Conservation (phyloP, 2,113 vertebrate genomes). For the Zosterops japonicus region DNA sequence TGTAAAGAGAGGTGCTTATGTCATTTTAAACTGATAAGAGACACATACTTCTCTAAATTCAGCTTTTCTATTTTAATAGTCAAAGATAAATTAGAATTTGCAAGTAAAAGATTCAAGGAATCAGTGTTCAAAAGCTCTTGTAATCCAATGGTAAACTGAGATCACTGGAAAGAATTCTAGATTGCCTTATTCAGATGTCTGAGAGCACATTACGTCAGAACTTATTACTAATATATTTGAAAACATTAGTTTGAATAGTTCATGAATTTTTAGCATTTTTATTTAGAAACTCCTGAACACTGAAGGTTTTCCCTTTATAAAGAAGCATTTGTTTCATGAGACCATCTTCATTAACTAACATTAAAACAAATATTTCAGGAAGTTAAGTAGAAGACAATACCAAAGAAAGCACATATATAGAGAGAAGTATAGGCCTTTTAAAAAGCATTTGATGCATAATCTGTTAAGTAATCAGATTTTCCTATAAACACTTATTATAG, state of each 20-base stretch:
- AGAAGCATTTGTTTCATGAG: not conserved
- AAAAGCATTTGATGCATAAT: not conserved
- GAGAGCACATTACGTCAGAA: not conserved
- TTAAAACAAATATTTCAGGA: not conserved
- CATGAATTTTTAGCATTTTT: not conserved
- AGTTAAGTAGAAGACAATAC: not conserved
- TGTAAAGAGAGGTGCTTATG: slow-evolving; percentile 49
- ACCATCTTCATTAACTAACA: not conserved
- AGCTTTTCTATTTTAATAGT: slow-evolving; percentile 34
- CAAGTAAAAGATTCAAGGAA: slow-evolving; percentile 11
- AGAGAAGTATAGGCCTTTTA: not conserved
- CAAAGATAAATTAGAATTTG: slow-evolving; percentile 25
- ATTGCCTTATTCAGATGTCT: not conserved
- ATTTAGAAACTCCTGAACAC: not conserved
- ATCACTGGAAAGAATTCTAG: slow-evolving; percentile 4
- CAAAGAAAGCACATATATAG: not conserved
- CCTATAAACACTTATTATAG: not conserved
- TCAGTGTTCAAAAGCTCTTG: slow-evolving; percentile 27
- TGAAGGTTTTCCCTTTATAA: not conserved
- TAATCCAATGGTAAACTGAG: slow-evolving; percentile 49
- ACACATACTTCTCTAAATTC: not conserved
- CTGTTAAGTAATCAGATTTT: not conserved
- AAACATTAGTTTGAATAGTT: slow-evolving; percentile 10
- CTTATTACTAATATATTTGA: slow-evolving; percentile 2
- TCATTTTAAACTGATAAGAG: slow-evolving; percentile 62